Evolutionary conservation across 1,140 invertebrate species (phyloP).

Genomic region (Drosophila kanapiae): DNA sequence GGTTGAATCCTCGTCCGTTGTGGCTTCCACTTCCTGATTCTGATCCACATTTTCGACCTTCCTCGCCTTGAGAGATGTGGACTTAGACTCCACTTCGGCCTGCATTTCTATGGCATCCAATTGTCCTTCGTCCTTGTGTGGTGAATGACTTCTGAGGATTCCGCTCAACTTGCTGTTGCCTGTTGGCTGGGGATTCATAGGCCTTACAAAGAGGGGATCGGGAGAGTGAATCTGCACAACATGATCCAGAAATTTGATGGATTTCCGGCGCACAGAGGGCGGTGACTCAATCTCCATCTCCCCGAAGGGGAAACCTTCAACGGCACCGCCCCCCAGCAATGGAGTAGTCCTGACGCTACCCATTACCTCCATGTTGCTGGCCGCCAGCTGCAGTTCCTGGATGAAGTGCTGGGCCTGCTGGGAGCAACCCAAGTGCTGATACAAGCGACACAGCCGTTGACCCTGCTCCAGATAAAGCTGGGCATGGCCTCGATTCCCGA

Average conservation of each 20-base stretch:
- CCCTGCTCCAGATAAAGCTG: constrained; percentile 90
- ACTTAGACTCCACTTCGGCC: background rate
- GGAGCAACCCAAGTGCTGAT: constrained; percentile 87
- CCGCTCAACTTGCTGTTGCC: background rate
- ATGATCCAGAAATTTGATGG: constrained; percentile 58
- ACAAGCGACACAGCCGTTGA: constrained; percentile 88
- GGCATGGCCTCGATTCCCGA: constrained; percentile 87
- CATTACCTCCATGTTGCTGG: constrained; percentile 46
- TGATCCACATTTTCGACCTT: background rate
- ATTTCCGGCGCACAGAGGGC: constrained; percentile 19
- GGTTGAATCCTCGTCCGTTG: background rate
- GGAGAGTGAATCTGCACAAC: constrained; percentile 54
- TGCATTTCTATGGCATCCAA: background rate
- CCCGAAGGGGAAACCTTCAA: background rate
- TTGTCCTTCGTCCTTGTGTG: background rate
- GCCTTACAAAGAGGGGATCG: background rate
- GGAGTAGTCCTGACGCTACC: background rate
- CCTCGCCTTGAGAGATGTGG: background rate
- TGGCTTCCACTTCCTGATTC: background rate
- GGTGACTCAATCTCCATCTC: background rate
- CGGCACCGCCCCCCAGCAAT: background rate
- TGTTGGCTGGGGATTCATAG: background rate
- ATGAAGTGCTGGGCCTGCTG: constrained; percentile 86
- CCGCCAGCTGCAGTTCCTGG: constrained; percentile 85
- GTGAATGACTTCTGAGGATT: background rate